A percentile compares a stretch with the other conserved stretches of the same genome.
These are phyloP conservation scores for Ophion obscuratus DNA, from an alignment of 2,888 invertebrate genomes.

Conservation along the genomic window DNA sequence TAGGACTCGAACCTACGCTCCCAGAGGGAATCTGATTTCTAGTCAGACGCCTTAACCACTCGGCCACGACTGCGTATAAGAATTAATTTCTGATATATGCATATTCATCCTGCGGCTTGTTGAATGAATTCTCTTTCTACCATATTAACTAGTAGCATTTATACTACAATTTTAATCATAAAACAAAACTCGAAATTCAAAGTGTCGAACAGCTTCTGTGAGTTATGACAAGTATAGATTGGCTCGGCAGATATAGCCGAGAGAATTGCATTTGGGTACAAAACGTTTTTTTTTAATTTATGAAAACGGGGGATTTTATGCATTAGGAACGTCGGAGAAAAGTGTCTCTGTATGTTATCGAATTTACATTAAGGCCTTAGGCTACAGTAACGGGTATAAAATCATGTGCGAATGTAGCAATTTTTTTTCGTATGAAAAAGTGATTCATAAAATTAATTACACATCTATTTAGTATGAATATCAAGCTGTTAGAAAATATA, in stretches of 20 bases:
- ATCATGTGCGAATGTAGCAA: no score
- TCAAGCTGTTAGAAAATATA: no score
- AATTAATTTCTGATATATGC: background rate
- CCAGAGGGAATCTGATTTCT: slow-evolving; percentile 96
- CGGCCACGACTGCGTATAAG: slow-evolving; percentile 86
- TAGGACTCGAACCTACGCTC: slow-evolving; percentile 96
- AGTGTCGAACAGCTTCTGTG: no score
- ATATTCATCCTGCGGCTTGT: background rate
- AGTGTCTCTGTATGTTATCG: background rate
- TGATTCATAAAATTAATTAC: no score
- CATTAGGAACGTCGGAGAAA: background rate
- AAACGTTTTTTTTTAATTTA: no score
- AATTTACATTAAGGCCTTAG: background rate
- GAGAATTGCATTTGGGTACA: no score
- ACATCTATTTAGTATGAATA: no score
- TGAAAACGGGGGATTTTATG: no score
- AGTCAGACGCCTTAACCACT: slow-evolving; percentile 96
- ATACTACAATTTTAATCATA: background rate
- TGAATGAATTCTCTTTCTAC: background rate
- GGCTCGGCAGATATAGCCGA: no score
- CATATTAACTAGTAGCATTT: background rate
- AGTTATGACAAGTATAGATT: no score
- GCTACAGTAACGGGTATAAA: no score
- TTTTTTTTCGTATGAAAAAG: no score
- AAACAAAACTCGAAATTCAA: background rate